phyloP scores from a whole-genome alignment of 2,888 invertebrate genomes.

The Philhelius pedissequus region DNA sequence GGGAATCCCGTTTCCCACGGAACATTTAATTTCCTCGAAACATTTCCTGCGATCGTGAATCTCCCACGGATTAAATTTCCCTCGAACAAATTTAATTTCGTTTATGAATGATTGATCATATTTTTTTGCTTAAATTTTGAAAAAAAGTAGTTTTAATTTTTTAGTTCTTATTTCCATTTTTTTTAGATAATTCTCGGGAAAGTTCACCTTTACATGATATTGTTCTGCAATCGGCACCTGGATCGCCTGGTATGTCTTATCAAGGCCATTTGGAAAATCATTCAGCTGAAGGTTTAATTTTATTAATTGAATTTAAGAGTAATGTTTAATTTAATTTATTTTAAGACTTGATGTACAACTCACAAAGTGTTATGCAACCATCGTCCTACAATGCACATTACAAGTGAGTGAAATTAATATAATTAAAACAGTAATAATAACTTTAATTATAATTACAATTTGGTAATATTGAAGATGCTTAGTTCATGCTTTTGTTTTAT shows the following conservation, averaged over 20 bases:
- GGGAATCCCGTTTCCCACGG: no score
- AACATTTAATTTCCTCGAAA: no score
- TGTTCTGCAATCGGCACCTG: slow-evolving; percentile 82
- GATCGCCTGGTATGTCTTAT: slow-evolving; percentile 82
- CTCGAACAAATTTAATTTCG: no score
- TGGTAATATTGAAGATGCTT: no score
- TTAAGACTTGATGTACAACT: slow-evolving; percentile 76
- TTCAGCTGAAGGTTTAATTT: slow-evolving; percentile 73
- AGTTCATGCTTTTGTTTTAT: no score
- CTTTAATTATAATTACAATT: no score
- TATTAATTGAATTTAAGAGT: neutral
- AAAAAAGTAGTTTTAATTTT: neutral
- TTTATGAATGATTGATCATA: neutral
- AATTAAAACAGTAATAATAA: no score
- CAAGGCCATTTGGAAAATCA: slow-evolving; percentile 75
- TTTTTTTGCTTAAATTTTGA: neutral
- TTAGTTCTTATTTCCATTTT: neutral
- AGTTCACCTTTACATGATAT: slow-evolving; percentile 92
- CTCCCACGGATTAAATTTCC: no score
- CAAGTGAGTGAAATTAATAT: slow-evolving; percentile 71
- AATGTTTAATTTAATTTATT: neutral
- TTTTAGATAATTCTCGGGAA: slow-evolving; percentile 86
- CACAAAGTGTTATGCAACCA: slow-evolving; percentile 75
- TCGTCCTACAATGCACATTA: slow-evolving; percentile 76
- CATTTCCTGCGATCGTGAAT: no score